Evolutionary conservation across 1,140 invertebrate species (phyloP), one percentile per base, ranked within the genome.

Genomic region (Dreissena polymorpha): DNA sequence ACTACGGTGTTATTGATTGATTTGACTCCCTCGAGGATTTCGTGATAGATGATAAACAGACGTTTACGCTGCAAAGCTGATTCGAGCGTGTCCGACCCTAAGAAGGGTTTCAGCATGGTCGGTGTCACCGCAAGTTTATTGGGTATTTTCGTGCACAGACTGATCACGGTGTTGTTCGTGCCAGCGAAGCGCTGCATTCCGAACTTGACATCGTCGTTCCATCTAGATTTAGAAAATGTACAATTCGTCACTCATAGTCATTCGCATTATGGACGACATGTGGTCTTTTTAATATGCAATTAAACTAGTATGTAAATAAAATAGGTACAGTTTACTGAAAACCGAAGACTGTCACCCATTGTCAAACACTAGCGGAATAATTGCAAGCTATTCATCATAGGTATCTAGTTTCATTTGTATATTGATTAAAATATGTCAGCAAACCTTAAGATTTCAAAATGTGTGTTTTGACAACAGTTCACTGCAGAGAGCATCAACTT

Each of bases 141-240:
- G 39, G 49, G 92, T 53, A 76, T 23, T 60, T 64, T 2, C 39
- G 50, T 64, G 63, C 73, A 76, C 12, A 64, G 21, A 8, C 55
- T 23, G 1, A 76, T 76, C 27, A 29, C 29, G 12, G 14, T 64
- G 73, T 39, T 60, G 29, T 76, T 63, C 23, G 87, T 83, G 55
- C 90, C 86, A 53, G 80, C 75, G 12, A 91, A 53, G 23, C 90
- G 73, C 73, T 91, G 90, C 10, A 86, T 65, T 21, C 89, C 89
- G 74, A 90, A 91, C 63, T 79, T 85, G 10, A 86, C 69, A 65
- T 91, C 89, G 86, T 89, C 87, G 55, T 81, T 86, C 89, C 90
- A 91, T 85, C 68, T 91, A 91, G 91, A 39, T 39, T 5, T 63
- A 21, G 18, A 21, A n/a, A 63, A 21, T 63, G 60, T 7, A 21